These are phyloP conservation scores for Pyralis farinalis DNA, from an alignment of 2,888 invertebrate genomes.

Conservation along the genomic window DNA sequence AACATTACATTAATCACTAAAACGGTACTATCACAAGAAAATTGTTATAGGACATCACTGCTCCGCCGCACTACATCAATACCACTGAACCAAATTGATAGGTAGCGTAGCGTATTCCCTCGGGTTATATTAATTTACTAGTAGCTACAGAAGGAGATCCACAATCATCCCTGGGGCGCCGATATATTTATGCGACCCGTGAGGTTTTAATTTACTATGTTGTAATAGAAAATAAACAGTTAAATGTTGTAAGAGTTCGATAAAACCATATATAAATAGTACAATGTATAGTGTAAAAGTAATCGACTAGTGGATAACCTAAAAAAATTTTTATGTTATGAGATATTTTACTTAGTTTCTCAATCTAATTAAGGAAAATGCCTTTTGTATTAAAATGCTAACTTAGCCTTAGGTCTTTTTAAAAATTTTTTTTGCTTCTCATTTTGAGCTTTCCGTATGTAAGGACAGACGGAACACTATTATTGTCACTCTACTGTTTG, in stretches of 20 bases:
- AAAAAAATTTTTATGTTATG: no score
- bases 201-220: constrained; percentile 54
- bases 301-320: no score
- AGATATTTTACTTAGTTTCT: no score
- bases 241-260: not conserved
- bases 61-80: constrained; percentile 12
- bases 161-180: constrained; percentile 50
- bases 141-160: constrained; percentile 51
- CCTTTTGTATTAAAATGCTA: no score
- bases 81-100: constrained; percentile 33
- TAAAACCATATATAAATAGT: no score
- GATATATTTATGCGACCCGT: constrained; percentile 51
- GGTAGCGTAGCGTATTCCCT: constrained; percentile 43
- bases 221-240: constrained; percentile 30
- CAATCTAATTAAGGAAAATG: no score
- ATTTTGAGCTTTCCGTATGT: no score
- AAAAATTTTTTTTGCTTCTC: no score
- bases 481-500: no score
- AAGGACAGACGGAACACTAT: no score
- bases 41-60: constrained; percentile 5
- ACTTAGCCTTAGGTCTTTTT: no score
- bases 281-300: no score
- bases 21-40: constrained; percentile 4
- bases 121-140: constrained; percentile 65
- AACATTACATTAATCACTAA: not conserved